Conservation (phyloP, 2,797 vertebrate genomes). For the Diceros bicornis region DNA sequence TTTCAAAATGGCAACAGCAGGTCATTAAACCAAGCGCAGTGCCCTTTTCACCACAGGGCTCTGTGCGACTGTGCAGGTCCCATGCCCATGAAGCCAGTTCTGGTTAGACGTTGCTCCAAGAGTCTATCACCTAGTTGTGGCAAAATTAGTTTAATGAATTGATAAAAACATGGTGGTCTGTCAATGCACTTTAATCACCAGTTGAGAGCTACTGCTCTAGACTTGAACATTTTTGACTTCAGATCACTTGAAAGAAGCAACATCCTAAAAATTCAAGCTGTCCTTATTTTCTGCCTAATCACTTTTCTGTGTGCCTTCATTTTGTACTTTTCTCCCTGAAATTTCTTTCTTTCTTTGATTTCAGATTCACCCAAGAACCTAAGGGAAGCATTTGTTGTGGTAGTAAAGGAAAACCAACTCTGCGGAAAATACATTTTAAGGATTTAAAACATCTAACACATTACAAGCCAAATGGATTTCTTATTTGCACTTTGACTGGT, state of each 20-base stretch:
- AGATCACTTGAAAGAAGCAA: neutral
- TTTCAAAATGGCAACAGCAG: neutral
- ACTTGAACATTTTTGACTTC: neutral
- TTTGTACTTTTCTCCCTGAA: conserved; percentile 57
- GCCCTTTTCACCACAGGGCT: neutral
- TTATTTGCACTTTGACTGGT: conserved; percentile 92
- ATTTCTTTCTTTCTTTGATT: conserved; percentile 89
- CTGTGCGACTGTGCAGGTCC: neutral
- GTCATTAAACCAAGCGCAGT: neutral
- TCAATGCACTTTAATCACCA: neutral
- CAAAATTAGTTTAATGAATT: neutral
- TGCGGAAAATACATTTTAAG: conserved; percentile 88
- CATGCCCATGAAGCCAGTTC: neutral
- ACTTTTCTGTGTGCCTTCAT: neutral
- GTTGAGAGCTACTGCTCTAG: neutral
- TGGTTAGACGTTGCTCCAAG: neutral
- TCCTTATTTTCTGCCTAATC: conserved; percentile 6
- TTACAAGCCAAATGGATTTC: conserved; percentile 95
- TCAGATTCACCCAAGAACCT: conserved; percentile 99
- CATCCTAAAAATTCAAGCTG: neutral
- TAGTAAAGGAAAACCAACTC: conserved; percentile 83
- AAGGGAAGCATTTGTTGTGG: conserved; percentile 90
- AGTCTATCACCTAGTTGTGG: neutral
- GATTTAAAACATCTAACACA: conserved; percentile 93
- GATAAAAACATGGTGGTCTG: neutral